Conservation (phyloP, 2,888 invertebrate genomes). For the Eupeodes luniger region DNA sequence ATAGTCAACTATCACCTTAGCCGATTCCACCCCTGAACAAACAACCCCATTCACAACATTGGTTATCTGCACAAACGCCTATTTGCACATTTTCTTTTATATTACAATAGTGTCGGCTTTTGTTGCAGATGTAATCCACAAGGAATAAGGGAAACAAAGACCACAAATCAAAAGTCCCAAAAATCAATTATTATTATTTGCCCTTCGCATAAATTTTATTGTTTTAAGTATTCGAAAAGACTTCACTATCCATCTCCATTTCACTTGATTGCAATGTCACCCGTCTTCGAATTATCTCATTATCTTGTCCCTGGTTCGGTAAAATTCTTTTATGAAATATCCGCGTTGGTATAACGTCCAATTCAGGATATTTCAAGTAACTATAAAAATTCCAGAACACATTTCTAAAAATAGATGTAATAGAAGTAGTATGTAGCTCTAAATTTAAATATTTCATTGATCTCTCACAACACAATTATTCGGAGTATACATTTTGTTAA, state of each 20-base stretch:
- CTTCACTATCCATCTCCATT: not conserved
- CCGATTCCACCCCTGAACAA: too few relatives aligned
- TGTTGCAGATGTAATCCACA: too few relatives aligned
- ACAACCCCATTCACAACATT: too few relatives aligned
- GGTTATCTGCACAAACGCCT: too few relatives aligned
- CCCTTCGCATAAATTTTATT: too few relatives aligned
- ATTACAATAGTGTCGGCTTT: too few relatives aligned
- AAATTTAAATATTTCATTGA: not conserved
- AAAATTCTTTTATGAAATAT: conserved; percentile 41
- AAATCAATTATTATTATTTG: too few relatives aligned
- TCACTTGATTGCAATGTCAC: not conserved
- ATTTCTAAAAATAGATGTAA: conserved; percentile 77
- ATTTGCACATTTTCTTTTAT: too few relatives aligned
- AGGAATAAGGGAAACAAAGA: too few relatives aligned
- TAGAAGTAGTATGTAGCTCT: not conserved
- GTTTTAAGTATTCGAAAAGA: not conserved
- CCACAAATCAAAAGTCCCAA: too few relatives aligned
- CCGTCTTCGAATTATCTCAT: not conserved
- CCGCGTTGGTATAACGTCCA: conserved; percentile 42
- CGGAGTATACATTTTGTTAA: conserved; percentile 77
- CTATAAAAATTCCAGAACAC: conserved; percentile 79
- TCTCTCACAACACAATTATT: conserved; percentile 79
- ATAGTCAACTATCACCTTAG: too few relatives aligned
- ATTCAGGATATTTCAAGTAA: conserved; percentile 66
- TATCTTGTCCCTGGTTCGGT: not conserved